Evolutionary conservation across 2,113 vertebrate species (phyloP).

Genomic region (Bungarus multicinctus): DNA sequence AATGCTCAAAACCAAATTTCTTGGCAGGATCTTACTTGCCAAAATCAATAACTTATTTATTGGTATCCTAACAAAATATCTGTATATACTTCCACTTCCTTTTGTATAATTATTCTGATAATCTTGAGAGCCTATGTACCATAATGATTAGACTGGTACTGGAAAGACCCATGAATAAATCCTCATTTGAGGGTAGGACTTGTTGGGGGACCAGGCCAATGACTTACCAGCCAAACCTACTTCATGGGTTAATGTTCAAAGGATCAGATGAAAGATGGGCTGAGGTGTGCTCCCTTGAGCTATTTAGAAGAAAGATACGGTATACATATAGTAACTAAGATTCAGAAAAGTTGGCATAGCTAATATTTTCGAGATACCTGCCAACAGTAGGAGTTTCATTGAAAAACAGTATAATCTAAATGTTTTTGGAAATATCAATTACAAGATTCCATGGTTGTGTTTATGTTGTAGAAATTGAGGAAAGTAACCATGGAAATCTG

Average conservation of each 20-base stretch:
- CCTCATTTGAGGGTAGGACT: background rate
- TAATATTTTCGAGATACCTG: background rate
- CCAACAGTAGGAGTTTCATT: background rate
- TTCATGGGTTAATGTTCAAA: background rate
- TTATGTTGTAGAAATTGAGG: background rate
- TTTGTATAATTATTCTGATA: background rate
- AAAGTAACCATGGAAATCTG: background rate
- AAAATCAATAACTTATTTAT: background rate
- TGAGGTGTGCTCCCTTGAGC: background rate
- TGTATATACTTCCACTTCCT: background rate
- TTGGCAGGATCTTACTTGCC: background rate
- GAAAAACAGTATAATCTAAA: background rate
- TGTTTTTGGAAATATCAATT: accelerated
- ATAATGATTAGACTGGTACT: background rate
- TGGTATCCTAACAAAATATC: slow-evolving; percentile 7
- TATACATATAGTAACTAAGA: background rate
- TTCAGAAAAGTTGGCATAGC: background rate
- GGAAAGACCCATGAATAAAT: background rate
- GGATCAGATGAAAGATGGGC: background rate
- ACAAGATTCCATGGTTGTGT: background rate
- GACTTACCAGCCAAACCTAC: background rate
- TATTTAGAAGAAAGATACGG: background rate
- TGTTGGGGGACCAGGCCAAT: background rate
- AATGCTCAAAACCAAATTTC: too few relatives aligned
- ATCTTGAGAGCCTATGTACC: background rate